phyloP scores from a whole-genome alignment of 2,113 vertebrate species.

The Geococcyx californianus region DNA sequence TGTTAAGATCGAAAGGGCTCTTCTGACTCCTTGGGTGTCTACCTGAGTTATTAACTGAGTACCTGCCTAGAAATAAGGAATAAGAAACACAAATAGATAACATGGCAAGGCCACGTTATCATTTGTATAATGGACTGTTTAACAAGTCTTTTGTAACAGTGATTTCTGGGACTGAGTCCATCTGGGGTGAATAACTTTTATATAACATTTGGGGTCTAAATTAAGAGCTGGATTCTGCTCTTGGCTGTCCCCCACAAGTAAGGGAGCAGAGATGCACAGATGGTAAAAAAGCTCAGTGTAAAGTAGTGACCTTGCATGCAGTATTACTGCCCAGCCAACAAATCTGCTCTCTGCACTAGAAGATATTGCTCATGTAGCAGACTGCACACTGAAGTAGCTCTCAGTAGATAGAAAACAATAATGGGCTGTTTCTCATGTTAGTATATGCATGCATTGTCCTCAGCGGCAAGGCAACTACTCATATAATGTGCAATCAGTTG shows the following conservation, averaged over 20 bases:
- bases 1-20: background rate
- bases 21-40: background rate
- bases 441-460: background rate
- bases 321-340: background rate
- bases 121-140: background rate
- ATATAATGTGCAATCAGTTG: background rate
- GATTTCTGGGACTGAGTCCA: background rate
- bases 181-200: background rate
- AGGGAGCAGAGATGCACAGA: conserved; percentile 15
- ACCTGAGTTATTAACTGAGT: background rate
- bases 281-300: conserved; percentile 6
- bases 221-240: conserved; percentile 13
- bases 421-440: background rate
- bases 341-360: background rate
- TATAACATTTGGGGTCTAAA: conserved; percentile 28
- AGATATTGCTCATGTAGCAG: background rate
- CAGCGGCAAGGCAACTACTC: background rate
- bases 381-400: background rate
- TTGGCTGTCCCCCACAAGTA: background rate
- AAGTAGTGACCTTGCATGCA: background rate
- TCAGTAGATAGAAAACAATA: background rate
- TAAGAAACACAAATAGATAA: background rate
- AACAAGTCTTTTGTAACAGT: background rate
- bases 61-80: background rate
- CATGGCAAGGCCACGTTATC: background rate